phyloP scores from a whole-genome alignment of 30 jellyfish, hydroid and myxozoan genomes.

The Hydra vulgaris region DNA sequence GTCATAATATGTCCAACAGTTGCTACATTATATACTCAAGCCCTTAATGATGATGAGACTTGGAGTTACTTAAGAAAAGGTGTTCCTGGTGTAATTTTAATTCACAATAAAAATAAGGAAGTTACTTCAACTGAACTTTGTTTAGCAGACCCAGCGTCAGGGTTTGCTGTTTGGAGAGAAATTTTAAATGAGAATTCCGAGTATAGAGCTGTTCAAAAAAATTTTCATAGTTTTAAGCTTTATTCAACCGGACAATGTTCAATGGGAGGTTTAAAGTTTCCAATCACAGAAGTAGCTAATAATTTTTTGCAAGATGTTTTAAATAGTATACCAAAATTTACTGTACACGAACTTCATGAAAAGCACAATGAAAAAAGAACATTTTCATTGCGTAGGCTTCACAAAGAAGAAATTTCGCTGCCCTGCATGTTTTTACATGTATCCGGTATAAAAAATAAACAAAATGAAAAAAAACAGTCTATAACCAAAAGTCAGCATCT shows the following conservation, averaged over 20 bases:
- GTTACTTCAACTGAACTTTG: conserved; percentile 45
- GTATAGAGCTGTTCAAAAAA: conserved; percentile 57
- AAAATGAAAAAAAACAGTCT: no score
- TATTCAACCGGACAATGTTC: conserved; percentile 43
- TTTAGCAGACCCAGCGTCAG: conserved; percentile 66
- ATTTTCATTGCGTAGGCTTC: conserved; percentile 26
- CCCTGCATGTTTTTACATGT: conserved; percentile 96
- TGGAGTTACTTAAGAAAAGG: conserved; percentile 76
- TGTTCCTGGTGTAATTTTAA: conserved; percentile 62
- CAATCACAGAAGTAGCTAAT: conserved; percentile 63
- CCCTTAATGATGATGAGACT: conserved; percentile 64
- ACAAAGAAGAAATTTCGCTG: conserved; percentile 69
- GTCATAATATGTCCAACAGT: conserved; percentile 80
- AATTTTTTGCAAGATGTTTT: conserved; percentile 60
- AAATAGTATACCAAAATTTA: conserved; percentile 47
- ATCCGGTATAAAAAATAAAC: conserved; percentile 51
- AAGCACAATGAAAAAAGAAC: conserved; percentile 10
- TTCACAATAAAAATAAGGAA: conserved; percentile 25
- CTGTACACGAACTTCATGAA: neutral
- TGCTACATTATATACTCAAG: conserved; percentile 60
- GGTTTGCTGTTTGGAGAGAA: conserved; percentile 92
- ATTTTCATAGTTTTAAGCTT: conserved; percentile 61
- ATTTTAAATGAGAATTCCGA: conserved; percentile 43
- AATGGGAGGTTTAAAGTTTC: conserved; percentile 79
- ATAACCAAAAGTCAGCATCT: no score